phyloP scores from a whole-genome alignment of 64 coral and sea anemone species.

The Montipora sp. region DNA sequence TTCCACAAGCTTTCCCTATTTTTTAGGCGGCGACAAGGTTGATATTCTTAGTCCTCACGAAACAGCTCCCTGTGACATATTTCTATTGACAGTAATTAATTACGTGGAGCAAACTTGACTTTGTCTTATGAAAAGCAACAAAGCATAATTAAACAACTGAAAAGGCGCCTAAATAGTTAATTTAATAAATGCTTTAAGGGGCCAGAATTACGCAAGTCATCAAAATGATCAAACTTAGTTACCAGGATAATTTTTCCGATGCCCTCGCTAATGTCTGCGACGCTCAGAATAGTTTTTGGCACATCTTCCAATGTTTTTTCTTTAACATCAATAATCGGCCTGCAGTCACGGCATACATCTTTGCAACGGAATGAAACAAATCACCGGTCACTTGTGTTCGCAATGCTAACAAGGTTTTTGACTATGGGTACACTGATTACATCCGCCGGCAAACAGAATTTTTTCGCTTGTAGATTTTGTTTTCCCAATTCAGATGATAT shows the following conservation, averaged over 20 bases:
- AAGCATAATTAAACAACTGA: not conserved
- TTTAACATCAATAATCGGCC: conserved; percentile 23
- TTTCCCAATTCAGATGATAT: not conserved
- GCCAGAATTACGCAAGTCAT: not conserved
- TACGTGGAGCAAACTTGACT: not conserved
- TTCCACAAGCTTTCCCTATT: too few species aligned
- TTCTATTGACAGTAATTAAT: not conserved
- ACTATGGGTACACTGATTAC: not conserved
- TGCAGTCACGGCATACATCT: conserved; percentile 63
- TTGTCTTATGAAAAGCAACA: not conserved
- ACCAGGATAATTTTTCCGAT: conserved; percentile 51
- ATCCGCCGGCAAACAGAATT: not conserved
- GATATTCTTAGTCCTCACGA: not conserved
- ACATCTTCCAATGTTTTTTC: not conserved
- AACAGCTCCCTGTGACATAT: not conserved
- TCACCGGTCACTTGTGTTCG: too few species aligned
- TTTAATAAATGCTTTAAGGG: not conserved
- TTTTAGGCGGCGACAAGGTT: too few species aligned
- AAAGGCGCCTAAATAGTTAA: not conserved
- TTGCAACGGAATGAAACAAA: not conserved
- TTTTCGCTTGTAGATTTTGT: too few species aligned
- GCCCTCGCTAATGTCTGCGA: conserved; percentile 11
- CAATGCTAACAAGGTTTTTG: not conserved
- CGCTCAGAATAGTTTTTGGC: not conserved
- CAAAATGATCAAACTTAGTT: not conserved